A percentile compares a stretch with the other conserved stretches of the same genome.
Evolutionary conservation across 35 echinoderm and acorn worm genomes (phyloP).

Genomic region (Amphiura filiformis): DNA sequence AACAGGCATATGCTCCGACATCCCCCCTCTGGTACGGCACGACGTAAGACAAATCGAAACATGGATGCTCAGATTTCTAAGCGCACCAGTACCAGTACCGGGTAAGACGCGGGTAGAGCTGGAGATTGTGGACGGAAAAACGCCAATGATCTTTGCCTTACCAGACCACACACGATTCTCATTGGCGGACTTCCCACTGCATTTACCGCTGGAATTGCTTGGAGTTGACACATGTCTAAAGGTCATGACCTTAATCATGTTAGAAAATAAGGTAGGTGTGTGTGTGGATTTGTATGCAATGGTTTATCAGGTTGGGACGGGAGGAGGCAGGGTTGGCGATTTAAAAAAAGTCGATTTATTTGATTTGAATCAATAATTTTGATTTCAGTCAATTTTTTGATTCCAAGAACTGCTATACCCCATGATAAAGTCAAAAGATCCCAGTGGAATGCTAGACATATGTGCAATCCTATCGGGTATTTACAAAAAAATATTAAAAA

Average conservation of each 20-base stretch:
- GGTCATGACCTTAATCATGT: slow-evolving; percentile 86
- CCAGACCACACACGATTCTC: slow-evolving; percentile 97
- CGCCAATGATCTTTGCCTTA: slow-evolving; percentile 77
- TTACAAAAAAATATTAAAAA: too few species aligned
- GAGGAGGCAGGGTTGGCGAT: slow-evolving; percentile 76
- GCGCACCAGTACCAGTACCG: slow-evolving; percentile 89
- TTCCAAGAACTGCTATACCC: too few species aligned
- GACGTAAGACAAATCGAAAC: slow-evolving; percentile 96
- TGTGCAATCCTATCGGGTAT: too few species aligned
- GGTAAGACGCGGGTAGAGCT: slow-evolving; percentile 94
- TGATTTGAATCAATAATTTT: too few species aligned
- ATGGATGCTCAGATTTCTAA: slow-evolving; percentile 91
- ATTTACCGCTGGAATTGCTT: slow-evolving; percentile 88
- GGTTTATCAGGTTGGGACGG: slow-evolving; percentile 84
- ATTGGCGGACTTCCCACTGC: slow-evolving; percentile 92
- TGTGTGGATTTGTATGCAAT: slow-evolving; percentile 83
- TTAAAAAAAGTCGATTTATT: too few species aligned
- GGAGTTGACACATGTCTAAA: slow-evolving; percentile 95
- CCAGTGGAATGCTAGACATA: too few species aligned
- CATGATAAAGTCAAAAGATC: too few species aligned
- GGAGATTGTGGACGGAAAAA: slow-evolving; percentile 74
- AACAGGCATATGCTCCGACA: slow-evolving; percentile 80
- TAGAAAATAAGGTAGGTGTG: slow-evolving; percentile 86
- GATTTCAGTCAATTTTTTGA: too few species aligned
- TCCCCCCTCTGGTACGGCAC: slow-evolving; percentile 82